phyloP scores from a whole-genome alignment of 2,888 invertebrate species.

The Adelognathus sp. region DNA sequence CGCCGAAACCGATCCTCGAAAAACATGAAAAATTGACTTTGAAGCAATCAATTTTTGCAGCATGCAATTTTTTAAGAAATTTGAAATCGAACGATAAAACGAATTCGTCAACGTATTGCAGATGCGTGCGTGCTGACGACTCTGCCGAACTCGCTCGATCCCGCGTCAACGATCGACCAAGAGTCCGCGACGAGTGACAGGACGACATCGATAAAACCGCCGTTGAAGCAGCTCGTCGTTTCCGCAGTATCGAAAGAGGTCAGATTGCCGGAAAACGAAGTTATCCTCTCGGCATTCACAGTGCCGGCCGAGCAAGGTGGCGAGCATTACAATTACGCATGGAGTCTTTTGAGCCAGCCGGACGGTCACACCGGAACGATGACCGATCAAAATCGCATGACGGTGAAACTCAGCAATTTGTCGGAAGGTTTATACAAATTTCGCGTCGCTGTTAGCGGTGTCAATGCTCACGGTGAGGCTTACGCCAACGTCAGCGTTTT shows the following conservation, averaged over 20 bases:
- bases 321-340: slow-evolving; percentile 92
- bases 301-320: slow-evolving; percentile 89
- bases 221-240: slow-evolving; percentile 87
- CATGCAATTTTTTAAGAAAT: too few species aligned
- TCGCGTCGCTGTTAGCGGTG: slow-evolving; percentile 92
- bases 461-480: slow-evolving; percentile 89
- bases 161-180: slow-evolving; percentile 60
- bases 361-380: slow-evolving; percentile 89
- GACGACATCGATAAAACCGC: slow-evolving; percentile 80
- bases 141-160: slow-evolving; percentile 57
- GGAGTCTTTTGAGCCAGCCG: slow-evolving; percentile 93
- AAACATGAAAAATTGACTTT: too few species aligned
- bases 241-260: slow-evolving; percentile 90
- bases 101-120: too few species aligned
- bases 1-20: too few species aligned
- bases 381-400: slow-evolving; percentile 91
- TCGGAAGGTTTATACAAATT: slow-evolving; percentile 94
- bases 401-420: slow-evolving; percentile 91
- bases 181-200: slow-evolving; percentile 43
- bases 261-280: slow-evolving; percentile 91
- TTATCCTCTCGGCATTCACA: slow-evolving; percentile 91
- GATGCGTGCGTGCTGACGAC: slow-evolving; percentile 68
- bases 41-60: too few species aligned
- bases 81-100: too few species aligned
- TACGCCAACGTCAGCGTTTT: slow-evolving; percentile 95